Percentiles rank a stretch among this genome's conserved stretches.
phyloP scores from a whole-genome alignment of 2,113 vertebrate genomes.

The Xyrauchen texanus region DNA sequence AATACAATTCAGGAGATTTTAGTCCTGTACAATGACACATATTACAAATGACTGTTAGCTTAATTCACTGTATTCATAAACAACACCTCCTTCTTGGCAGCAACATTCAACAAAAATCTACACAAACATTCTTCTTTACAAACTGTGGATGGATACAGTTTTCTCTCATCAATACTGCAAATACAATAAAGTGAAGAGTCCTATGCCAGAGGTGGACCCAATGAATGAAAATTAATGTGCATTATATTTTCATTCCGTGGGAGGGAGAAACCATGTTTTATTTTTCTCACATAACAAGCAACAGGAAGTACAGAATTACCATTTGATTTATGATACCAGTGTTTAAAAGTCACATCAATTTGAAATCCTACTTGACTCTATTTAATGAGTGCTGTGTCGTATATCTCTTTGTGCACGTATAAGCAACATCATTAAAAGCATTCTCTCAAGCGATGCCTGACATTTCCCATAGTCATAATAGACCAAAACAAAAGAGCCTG shows the following conservation, averaged over 20 bases:
- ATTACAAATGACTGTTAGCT: neutral
- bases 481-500: slow-evolving; percentile 36
- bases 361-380: slow-evolving; percentile 42
- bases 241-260: slow-evolving; percentile 31
- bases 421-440: slow-evolving; percentile 41
- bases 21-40: neutral
- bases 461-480: slow-evolving; percentile 35
- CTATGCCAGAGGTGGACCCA: slow-evolving; percentile 1
- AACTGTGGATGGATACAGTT: slow-evolving; percentile 2
- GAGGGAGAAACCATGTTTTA: slow-evolving; percentile 27
- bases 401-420: slow-evolving; percentile 3
- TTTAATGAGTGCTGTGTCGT: slow-evolving; percentile 37
- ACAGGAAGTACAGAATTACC: slow-evolving; percentile 9
- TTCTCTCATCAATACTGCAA: slow-evolving; percentile 23
- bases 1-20: neutral
- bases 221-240: slow-evolving; percentile 37
- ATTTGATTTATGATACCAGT: slow-evolving; percentile 41
- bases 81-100: slow-evolving; percentile 19
- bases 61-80: neutral
- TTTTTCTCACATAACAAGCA: slow-evolving; percentile 11
- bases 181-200: neutral
- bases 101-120: slow-evolving; percentile 21
- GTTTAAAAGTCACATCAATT: slow-evolving; percentile 44
- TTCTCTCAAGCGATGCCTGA: slow-evolving; percentile 28
- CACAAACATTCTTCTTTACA: slow-evolving; percentile 13